Percentiles rank a stretch among this genome's conserved stretches.
These are phyloP conservation scores for Sphyrna mokarran DNA, from an alignment of 2,113 vertebrate genomes.

Conservation along the genomic window DNA sequence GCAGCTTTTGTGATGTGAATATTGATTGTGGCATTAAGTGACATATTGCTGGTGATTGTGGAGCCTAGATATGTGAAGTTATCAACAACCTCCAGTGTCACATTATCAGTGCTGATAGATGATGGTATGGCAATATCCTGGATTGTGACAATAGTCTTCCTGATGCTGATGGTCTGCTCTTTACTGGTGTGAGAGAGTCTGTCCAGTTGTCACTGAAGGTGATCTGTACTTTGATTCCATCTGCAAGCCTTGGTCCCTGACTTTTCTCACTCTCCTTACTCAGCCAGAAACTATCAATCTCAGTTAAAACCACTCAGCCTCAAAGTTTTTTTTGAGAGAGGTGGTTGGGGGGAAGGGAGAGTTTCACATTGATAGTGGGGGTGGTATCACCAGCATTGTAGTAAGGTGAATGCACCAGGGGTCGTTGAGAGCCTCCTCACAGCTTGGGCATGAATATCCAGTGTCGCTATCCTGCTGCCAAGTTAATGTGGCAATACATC, in stretches of 20 bases:
- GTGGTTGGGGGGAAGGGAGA: neutral
- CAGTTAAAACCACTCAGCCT: neutral
- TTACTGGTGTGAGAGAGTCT: too few species aligned
- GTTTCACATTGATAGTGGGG: neutral
- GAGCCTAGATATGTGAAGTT: too few species aligned
- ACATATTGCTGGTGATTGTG: too few species aligned
- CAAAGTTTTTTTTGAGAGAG: neutral
- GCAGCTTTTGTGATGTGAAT: too few species aligned
- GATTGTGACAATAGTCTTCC: too few species aligned
- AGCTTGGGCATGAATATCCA: neutral
- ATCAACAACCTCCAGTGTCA: too few species aligned
- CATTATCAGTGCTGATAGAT: too few species aligned
- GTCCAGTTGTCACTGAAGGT: too few species aligned
- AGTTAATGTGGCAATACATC: slow-evolving; percentile 10
- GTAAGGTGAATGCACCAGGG: neutral
- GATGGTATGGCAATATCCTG: too few species aligned
- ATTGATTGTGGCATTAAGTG: too few species aligned
- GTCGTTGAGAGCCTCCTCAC: neutral
- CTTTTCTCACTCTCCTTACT: too few species aligned
- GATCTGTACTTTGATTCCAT: neutral
- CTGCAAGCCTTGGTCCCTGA: neutral
- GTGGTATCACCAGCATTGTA: neutral
- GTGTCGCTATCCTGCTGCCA: neutral
- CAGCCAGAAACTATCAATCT: neutral
- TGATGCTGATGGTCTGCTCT: too few species aligned